These are phyloP conservation scores for Hetaerina americana DNA, from an alignment of 1,140 invertebrate genomes.

Conservation along the genomic window DNA sequence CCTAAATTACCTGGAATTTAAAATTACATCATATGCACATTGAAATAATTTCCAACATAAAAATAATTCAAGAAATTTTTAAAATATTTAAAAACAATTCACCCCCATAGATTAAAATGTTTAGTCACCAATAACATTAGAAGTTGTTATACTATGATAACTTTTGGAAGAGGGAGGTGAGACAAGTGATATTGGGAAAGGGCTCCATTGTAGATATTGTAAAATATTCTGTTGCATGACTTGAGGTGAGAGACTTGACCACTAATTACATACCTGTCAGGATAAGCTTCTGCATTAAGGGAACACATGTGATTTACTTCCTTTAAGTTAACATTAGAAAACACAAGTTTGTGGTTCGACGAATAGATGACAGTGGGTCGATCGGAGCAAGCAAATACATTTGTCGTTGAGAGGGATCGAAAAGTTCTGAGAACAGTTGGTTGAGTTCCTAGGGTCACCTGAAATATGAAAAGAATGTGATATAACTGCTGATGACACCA, in stretches of 20 bases:
- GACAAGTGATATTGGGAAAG: too few relatives aligned
- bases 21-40: background rate
- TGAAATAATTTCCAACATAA: background rate
- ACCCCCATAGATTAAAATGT: conserved; percentile 5
- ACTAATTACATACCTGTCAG: conserved; percentile 65
- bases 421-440: conserved; percentile 90
- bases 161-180: too few relatives aligned
- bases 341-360: conserved; percentile 96
- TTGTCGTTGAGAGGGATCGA: conserved; percentile 79
- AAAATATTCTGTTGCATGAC: too few relatives aligned
- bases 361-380: conserved; percentile 97
- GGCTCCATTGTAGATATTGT: too few relatives aligned
- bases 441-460: conserved; percentile 88
- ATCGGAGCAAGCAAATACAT: conserved; percentile 98
- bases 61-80: background rate
- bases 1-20: too few relatives aligned
- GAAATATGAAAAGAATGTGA: conserved; percentile 12
- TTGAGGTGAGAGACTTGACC: too few relatives aligned
- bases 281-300: conserved; percentile 85
- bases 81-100: background rate
- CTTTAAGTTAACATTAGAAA: conserved; percentile 97
- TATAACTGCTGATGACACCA: conserved; percentile 3
- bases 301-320: conserved; percentile 99
- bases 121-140: background rate
- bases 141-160: too few relatives aligned